Evolutionary conservation across 1,140 invertebrate species (phyloP).

Genomic region (Drosophila pseudoananassae): DNA sequence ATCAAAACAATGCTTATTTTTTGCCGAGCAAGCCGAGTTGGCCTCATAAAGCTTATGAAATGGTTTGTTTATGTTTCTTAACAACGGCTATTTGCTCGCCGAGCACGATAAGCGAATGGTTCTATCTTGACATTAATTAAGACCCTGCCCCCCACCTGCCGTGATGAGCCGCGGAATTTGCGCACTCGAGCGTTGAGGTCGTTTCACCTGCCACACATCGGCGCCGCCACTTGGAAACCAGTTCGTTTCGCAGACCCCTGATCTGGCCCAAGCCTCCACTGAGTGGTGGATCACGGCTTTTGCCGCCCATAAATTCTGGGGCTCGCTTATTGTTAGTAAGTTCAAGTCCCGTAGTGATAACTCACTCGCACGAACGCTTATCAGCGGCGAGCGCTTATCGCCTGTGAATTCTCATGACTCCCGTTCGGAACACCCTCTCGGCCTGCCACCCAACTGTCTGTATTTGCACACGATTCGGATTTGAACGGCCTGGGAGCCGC

Average conservation of each 20-base stretch:
- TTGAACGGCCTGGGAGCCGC: conserved; percentile 7
- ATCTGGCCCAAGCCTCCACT: conserved; percentile 10
- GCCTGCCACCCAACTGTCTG: conserved; percentile 1
- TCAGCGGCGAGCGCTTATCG: conserved; percentile 39
- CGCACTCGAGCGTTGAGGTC: conserved; percentile 44
- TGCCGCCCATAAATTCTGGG: conserved; percentile 26
- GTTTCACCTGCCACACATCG: conserved; percentile 36
- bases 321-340: conserved; percentile 2
- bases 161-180: conserved; percentile 36
- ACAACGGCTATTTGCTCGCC: conserved; percentile 58
- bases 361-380: conserved; percentile 16
- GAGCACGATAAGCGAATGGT: conserved; percentile 51
- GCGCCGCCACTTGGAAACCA: conserved; percentile 12
- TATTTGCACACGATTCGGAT: conserved; percentile 34
- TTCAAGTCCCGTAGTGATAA: conserved; percentile 23
- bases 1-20: neutral
- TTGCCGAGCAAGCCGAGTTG: conserved; percentile 12
- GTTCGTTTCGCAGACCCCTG: conserved; percentile 22
- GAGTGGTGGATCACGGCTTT: conserved; percentile 10
- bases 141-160: conserved; percentile 6
- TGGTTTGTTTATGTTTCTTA: conserved; percentile 69
- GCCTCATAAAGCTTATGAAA: conserved; percentile 54
- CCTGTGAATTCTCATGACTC: conserved; percentile 45
- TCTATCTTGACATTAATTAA: conserved; percentile 64
- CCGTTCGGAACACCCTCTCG: neutral